A percentile compares a stretch with the other conserved stretches of the same genome.
These are phyloP conservation scores for Eurosta solidaginis DNA, from an alignment of 1,140 invertebrate genomes.

Conservation along the genomic window DNA sequence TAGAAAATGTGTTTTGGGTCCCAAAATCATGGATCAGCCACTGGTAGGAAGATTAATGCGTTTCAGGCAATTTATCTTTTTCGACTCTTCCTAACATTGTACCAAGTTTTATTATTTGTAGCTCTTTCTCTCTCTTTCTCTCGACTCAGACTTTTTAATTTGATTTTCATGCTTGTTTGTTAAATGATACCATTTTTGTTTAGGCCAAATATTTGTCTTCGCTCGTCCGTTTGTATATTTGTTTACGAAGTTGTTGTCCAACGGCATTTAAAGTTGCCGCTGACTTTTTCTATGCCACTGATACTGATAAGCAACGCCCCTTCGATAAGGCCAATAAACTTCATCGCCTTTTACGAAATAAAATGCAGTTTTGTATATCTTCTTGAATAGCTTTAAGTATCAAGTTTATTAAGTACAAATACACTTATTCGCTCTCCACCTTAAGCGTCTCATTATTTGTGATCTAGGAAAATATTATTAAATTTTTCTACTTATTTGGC, in stretches of 20 bases:
- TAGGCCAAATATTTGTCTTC: not conserved
- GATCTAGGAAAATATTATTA: constrained; percentile 1
- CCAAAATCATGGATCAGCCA: no score
- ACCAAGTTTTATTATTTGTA: no score
- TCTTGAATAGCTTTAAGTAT: constrained; percentile 1
- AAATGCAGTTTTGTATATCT: not conserved
- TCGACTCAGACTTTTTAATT: no score
- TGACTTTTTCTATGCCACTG: not conserved
- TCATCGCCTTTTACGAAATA: not conserved
- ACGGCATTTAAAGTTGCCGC: constrained; percentile 10
- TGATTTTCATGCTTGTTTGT: constrained; percentile 6
- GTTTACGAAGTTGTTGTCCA: not conserved
- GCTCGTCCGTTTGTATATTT: not conserved
- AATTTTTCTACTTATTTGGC: not conserved
- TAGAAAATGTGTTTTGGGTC: no score
- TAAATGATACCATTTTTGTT: not conserved
- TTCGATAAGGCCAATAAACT: not conserved
- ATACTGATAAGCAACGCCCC: constrained; percentile 25
- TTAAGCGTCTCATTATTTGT: not conserved
- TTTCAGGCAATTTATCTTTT: no score
- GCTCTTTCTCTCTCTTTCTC: no score
- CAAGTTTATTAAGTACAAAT: constrained; percentile 11
- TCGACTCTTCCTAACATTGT: no score
- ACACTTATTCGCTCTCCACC: not conserved
- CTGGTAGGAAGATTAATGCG: no score